Evolutionary conservation across 1,140 invertebrate genomes (phyloP).

Genomic region (Macrocentrus cingulum): DNA sequence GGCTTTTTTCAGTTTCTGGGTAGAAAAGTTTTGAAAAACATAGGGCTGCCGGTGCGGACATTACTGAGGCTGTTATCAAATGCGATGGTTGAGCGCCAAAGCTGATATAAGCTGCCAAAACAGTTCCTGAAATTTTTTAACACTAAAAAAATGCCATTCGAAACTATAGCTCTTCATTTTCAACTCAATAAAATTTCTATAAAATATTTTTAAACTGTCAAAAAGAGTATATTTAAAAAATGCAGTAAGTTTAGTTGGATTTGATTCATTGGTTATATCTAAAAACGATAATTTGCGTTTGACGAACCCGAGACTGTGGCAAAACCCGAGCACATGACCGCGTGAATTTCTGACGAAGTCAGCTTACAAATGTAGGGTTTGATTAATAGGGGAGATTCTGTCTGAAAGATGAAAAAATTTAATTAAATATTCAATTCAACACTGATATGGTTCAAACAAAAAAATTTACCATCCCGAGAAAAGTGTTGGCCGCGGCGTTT

Average conservation of each 20-base stretch:
- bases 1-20: constrained; percentile 81
- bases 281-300: neutral
- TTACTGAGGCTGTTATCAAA: constrained; percentile 87
- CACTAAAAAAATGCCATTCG: constrained; percentile 22
- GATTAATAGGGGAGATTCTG: constrained; percentile 86
- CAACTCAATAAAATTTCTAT: too few relatives aligned
- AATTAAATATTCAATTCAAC: neutral
- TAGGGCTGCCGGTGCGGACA: constrained; percentile 92
- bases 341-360: constrained; percentile 88
- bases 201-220: too few relatives aligned
- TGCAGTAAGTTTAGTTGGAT: too few relatives aligned
- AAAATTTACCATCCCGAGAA: constrained; percentile 78
- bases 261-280: too few relatives aligned
- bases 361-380: constrained; percentile 80
- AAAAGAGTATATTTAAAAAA: too few relatives aligned
- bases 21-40: constrained; percentile 87
- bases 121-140: constrained; percentile 78
- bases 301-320: constrained; percentile 85
- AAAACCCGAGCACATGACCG: constrained; percentile 92
- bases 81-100: constrained; percentile 84
- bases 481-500: constrained; percentile 87
- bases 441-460: constrained; percentile 23
- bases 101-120: constrained; percentile 87
- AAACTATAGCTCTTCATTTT: too few relatives aligned
- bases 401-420: constrained; percentile 61